Percentiles rank a stretch among this genome's conserved stretches.
Conservation (phyloP, 2,888 invertebrate genomes). For the Orthosia incerta region DNA sequence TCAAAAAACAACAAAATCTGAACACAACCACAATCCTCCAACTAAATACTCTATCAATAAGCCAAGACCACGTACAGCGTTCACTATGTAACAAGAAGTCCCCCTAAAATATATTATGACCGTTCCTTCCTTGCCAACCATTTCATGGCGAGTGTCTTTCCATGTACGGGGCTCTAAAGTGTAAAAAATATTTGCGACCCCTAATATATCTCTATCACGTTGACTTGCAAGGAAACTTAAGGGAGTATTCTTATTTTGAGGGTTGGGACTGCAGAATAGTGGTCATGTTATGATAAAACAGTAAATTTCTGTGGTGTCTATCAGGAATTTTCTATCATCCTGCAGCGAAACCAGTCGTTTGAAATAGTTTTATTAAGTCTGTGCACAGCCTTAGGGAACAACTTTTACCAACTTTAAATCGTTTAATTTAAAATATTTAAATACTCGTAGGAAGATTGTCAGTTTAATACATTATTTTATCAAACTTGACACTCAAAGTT, state of each 20-base stretch:
- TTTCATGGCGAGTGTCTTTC: conserved; percentile 70
- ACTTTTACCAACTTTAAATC: too few relatives aligned
- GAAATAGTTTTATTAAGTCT: too few relatives aligned
- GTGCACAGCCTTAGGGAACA: too few relatives aligned
- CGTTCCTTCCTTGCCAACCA: conserved; percentile 24
- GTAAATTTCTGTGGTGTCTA: background rate
- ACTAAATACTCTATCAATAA: background rate
- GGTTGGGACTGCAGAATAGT: background rate
- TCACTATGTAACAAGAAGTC: background rate
- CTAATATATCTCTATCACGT: conserved; percentile 67
- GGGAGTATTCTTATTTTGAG: conserved; percentile 24
- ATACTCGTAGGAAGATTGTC: too few relatives aligned
- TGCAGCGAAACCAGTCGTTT: too few relatives aligned
- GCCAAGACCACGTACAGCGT: background rate
- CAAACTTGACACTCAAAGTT: background rate
- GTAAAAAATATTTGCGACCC: conserved; percentile 70
- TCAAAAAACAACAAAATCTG: too few relatives aligned
- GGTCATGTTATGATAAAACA: background rate
- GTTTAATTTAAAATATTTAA: too few relatives aligned
- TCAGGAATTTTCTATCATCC: too few relatives aligned
- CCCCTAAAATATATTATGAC: conserved; percentile 18
- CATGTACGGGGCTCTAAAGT: conserved; percentile 70
- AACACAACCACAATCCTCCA: background rate
- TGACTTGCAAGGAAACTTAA: conserved; percentile 45
- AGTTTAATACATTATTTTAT: background rate